Conservation (phyloP, 2,113 vertebrate genomes). For the Chauna torquata region DNA sequence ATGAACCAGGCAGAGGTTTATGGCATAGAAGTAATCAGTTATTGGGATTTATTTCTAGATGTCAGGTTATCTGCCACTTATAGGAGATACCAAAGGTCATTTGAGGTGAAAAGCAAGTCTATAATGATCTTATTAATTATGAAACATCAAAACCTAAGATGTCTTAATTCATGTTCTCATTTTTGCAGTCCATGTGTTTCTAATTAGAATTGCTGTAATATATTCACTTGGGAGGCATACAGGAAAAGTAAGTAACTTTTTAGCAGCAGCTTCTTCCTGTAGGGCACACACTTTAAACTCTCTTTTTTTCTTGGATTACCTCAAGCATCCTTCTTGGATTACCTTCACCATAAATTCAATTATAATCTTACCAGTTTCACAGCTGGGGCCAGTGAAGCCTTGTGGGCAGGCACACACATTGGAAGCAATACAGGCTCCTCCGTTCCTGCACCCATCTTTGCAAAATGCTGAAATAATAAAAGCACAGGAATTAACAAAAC, state of each 20-base stretch:
- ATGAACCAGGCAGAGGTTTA: not conserved
- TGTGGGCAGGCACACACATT: constrained; percentile 93
- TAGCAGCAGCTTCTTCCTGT: not conserved
- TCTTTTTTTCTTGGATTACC: constrained; percentile 51
- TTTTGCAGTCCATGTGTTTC: not conserved
- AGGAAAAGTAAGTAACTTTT: not conserved
- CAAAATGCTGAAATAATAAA: constrained; percentile 88
- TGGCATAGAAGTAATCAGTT: not conserved
- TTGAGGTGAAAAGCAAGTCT: constrained; percentile 15
- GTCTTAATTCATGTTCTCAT: constrained; percentile 13
- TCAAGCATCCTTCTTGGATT: constrained; percentile 8
- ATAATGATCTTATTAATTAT: constrained; percentile 42
- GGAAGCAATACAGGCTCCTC: constrained; percentile 92
- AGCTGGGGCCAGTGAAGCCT: constrained; percentile 93
- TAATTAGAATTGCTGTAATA: constrained; percentile 33
- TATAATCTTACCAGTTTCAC: constrained; percentile 89
- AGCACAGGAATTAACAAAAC: not conserved
- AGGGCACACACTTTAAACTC: not conserved
- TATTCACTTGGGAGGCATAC: not conserved
- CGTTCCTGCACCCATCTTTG: constrained; percentile 92
- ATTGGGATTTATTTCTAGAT: not conserved
- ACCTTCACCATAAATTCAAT: not conserved
- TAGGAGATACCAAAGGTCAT: not conserved
- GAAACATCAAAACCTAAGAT: constrained; percentile 14
- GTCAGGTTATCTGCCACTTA: not conserved